Evolutionary conservation across 1,140 invertebrate species (phyloP).

Genomic region (Oryzaephilus surinamensis): DNA sequence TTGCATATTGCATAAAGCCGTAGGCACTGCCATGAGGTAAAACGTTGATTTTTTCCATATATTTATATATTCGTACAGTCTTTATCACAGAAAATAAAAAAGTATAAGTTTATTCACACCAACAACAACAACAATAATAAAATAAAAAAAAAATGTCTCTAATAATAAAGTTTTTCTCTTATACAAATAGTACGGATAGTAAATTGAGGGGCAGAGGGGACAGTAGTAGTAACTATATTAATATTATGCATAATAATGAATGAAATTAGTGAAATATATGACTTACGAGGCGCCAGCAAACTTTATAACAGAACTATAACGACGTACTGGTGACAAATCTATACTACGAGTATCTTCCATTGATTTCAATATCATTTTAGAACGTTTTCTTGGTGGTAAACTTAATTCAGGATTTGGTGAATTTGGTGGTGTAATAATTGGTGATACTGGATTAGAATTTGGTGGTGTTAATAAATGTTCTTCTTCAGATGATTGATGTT

Average conservation of each 20-base stretch:
- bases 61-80: constrained; percentile 19
- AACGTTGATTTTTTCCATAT: constrained; percentile 16
- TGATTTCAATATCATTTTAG: constrained; percentile 63
- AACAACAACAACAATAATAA: constrained; percentile 8
- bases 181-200: constrained; percentile 6
- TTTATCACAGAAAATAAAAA: constrained; percentile 36
- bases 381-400: constrained; percentile 63
- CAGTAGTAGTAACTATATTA: neutral
- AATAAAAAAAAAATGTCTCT: constrained; percentile 5
- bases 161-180: constrained; percentile 5
- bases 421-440: constrained; percentile 47
- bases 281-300: constrained; percentile 60
- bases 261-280: neutral
- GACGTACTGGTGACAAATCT: constrained; percentile 39
- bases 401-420: constrained; percentile 53
- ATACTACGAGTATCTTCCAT: constrained; percentile 43
- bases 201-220: too few relatives aligned
- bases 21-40: constrained; percentile 36
- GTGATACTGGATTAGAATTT: constrained; percentile 50
- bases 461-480: constrained; percentile 51
- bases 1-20: constrained; percentile 18
- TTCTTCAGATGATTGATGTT: constrained; percentile 17
- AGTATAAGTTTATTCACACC: constrained; percentile 12
- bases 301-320: constrained; percentile 71
- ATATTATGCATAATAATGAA: neutral